Base-by-base conservation (phyloP, 2,113 vertebrate genomes). In the Semnopithecus entellus region DNA sequence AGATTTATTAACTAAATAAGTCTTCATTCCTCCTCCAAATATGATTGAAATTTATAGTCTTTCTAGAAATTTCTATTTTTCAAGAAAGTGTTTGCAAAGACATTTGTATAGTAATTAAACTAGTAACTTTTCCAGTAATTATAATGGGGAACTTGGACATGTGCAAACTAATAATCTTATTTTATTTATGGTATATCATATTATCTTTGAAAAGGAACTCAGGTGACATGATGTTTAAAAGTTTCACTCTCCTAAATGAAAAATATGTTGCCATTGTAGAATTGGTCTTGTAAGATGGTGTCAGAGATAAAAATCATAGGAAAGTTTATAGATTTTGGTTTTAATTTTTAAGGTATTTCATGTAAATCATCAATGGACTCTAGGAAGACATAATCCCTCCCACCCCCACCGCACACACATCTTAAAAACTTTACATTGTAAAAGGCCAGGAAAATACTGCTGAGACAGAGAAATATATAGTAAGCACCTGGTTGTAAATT, bases 371-470 rank as follows among this genome's bases (percentile, higher is more conserved):
- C 35, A 73, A 86, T 76, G 48, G 18, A 81, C 27, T 78, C 27
- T 73, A 18, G 23, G 13, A 82, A 89, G 52, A 86, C 22, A 94
- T 57, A 93, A 11, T 94, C 35, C 91, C 7, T 92, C 43, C 83
- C 38, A 59, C 11, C 87, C 35, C 2, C 22, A 43, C 8, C 16
- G 4, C 35, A 70, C 27, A 52, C 40, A 55, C 40, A 8, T 12
- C 20, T 87, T 45, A 61, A 96, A 96, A 97, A 38, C 88, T 64
- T 97, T 93, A 87, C 52, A 93, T 97, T 96, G 96, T 89, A 68
- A 93, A 96, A 93, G 78, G 59, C 40, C 50, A 96, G 85, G 70
- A 22, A 95, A 96, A 93, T 86, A 80, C 20, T 84, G 81, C 22
- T 40, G 93, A 79, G 89, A 52, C 12, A 81, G 40, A 75, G 35